phyloP scores from a whole-genome alignment of 2,797 vertebrate genomes.

The Sitta carolinensis region DNA sequence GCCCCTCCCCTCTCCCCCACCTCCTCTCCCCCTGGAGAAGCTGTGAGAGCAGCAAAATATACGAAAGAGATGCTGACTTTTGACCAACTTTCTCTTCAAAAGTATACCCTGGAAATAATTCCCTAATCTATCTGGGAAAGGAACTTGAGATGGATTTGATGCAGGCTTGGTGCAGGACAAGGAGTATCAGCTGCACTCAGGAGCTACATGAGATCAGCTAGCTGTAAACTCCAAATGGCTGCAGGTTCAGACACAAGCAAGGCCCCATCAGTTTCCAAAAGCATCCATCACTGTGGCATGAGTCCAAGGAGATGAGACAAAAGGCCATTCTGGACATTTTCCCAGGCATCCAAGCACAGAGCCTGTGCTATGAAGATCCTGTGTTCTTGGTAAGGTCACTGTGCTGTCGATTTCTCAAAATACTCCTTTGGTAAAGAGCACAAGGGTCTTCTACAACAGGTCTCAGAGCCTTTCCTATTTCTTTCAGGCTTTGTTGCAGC shows the following conservation, averaged over 20 bases:
- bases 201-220: background rate
- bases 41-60: background rate
- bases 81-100: background rate
- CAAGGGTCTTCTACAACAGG: background rate
- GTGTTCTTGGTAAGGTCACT: background rate
- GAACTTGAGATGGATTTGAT: background rate
- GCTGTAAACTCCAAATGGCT: background rate
- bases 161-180: background rate
- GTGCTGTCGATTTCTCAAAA: background rate
- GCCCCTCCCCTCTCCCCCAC: no score
- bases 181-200: background rate
- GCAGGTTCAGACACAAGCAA: conserved; percentile 17
- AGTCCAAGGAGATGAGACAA: background rate
- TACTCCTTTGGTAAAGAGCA: background rate
- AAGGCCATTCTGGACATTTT: conserved; percentile 1
- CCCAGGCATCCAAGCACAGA: background rate
- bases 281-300: background rate
- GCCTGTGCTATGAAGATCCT: background rate
- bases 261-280: conserved; percentile 16
- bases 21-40: background rate
- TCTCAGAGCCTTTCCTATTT: background rate
- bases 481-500: background rate
- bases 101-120: background rate
- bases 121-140: background rate
- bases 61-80: background rate